phyloP scores from a whole-genome alignment of 2,113 vertebrate genomes.

The Callospermophilus lateralis region DNA sequence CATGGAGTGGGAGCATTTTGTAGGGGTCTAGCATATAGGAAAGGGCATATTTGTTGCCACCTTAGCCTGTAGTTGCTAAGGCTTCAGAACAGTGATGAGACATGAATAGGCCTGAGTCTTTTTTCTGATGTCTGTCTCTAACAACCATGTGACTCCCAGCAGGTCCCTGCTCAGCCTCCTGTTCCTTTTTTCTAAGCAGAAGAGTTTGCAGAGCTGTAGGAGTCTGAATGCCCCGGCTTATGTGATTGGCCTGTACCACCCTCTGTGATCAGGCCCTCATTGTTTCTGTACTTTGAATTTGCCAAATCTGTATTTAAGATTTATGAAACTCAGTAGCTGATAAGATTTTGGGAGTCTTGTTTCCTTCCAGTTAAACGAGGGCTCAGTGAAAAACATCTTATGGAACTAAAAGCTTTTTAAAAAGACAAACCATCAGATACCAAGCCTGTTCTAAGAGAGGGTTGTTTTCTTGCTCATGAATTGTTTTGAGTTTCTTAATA shows the following conservation, averaged over 20 bases:
- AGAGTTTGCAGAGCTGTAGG: neutral
- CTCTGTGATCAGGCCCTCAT: neutral
- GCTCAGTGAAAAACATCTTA: neutral
- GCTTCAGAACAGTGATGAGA: neutral
- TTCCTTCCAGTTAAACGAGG: neutral
- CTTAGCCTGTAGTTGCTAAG: neutral
- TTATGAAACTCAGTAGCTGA: neutral
- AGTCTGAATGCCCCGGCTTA: neutral
- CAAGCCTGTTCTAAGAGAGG: no score
- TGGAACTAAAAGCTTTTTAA: neutral
- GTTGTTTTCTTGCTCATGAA: neutral
- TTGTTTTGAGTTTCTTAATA: no score
- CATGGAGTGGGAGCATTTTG: no score
- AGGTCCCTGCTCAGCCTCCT: neutral
- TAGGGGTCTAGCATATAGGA: neutral
- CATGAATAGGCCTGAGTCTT: neutral
- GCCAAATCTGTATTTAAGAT: neutral
- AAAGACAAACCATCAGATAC: neutral
- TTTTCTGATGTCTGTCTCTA: neutral
- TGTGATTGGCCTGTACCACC: neutral
- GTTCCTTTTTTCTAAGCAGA: neutral
- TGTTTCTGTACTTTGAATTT: neutral
- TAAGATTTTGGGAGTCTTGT: neutral
- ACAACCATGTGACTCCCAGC: neutral
- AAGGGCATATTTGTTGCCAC: neutral